Evolutionary conservation across 2,888 invertebrate species (phyloP).

Genomic region (Thereva unica): DNA sequence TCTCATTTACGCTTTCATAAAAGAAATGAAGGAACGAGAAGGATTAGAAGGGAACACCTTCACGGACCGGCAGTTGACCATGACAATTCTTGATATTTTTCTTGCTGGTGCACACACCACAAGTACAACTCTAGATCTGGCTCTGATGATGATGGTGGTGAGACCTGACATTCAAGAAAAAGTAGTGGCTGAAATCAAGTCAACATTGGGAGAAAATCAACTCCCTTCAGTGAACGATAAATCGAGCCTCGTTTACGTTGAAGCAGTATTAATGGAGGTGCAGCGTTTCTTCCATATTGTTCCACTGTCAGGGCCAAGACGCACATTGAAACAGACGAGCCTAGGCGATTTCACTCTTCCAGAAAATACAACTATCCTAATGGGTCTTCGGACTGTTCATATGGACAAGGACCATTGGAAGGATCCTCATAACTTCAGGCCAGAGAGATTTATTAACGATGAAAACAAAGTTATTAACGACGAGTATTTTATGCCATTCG

Average conservation of each 20-base stretch:
- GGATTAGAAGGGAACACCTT: slow-evolving; percentile 48
- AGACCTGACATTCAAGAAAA: slow-evolving; percentile 64
- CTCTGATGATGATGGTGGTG: slow-evolving; percentile 64
- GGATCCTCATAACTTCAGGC: slow-evolving; percentile 66
- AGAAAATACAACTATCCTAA: slow-evolving; percentile 61
- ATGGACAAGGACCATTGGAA: slow-evolving; percentile 64
- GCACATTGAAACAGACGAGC: slow-evolving; percentile 61
- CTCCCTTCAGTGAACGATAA: slow-evolving; percentile 52
- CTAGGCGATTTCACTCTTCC: slow-evolving; percentile 63
- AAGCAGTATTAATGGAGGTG: slow-evolving; percentile 64
- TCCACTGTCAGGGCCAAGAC: slow-evolving; percentile 63
- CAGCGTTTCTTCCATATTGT: slow-evolving; percentile 63
- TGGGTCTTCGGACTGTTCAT: slow-evolving; percentile 63
- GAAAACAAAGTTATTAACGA: slow-evolving; percentile 48
- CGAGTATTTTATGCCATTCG: slow-evolving; percentile 56
- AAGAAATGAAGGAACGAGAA: slow-evolving; percentile 61
- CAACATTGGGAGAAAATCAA: slow-evolving; percentile 48
- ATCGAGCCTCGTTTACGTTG: slow-evolving; percentile 60
- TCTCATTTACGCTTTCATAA: slow-evolving; percentile 67
- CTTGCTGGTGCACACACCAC: slow-evolving; percentile 70
- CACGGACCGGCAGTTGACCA: slow-evolving; percentile 66
- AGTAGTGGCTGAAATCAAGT: slow-evolving; percentile 62
- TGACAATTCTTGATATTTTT: slow-evolving; percentile 70
- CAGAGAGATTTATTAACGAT: slow-evolving; percentile 65
- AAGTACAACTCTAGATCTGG: slow-evolving; percentile 65